Evolutionary conservation across 2,113 vertebrate genomes (phyloP).

Genomic region (Cichladusa arquata): DNA sequence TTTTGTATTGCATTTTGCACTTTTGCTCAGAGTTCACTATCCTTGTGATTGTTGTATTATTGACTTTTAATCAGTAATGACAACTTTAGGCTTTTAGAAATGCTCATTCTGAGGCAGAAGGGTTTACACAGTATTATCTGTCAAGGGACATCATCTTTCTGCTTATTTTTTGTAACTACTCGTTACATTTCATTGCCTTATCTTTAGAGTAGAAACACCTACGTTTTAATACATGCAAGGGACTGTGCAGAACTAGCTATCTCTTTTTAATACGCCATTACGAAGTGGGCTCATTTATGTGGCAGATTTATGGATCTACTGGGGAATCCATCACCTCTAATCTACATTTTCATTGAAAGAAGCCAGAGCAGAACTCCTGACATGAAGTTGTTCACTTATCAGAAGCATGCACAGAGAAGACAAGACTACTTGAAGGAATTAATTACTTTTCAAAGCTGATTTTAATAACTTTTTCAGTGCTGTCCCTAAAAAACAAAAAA

Average conservation of each 20-base stretch:
- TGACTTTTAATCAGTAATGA: background rate
- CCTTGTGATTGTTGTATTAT: background rate
- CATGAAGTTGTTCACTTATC: background rate
- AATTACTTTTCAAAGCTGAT: background rate
- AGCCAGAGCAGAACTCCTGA: background rate
- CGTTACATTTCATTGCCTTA: background rate
- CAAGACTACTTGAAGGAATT: background rate
- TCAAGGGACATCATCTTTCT: background rate
- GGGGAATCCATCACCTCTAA: background rate
- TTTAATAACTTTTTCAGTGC: background rate
- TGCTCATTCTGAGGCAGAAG: background rate
- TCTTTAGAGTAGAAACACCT: background rate
- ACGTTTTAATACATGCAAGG: background rate
- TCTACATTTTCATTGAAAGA: background rate
- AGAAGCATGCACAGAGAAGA: background rate
- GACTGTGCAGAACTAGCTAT: background rate
- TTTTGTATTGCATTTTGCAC: background rate
- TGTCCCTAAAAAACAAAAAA: background rate
- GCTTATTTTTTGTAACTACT: background rate
- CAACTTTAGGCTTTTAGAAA: background rate
- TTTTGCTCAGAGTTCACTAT: background rate
- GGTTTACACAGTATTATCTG: background rate
- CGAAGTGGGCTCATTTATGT: background rate
- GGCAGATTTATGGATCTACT: background rate
- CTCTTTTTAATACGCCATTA: background rate